Evolutionary conservation across 2,797 vertebrate species (phyloP), one percentile per base, ranked within the genome.

Genomic region (Melanogrammus aeglefinus): DNA sequence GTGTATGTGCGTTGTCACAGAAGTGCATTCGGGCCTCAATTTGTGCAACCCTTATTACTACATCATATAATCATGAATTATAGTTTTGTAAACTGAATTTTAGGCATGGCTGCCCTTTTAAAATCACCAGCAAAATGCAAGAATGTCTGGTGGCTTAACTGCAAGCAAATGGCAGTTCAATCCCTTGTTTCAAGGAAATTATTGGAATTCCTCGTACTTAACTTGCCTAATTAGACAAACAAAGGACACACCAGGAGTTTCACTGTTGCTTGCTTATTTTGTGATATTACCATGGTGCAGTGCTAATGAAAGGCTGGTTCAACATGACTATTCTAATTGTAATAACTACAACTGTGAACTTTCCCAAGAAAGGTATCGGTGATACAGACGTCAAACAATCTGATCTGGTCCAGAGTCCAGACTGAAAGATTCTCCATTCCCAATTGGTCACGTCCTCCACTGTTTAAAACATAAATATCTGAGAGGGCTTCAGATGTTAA

Each of bases 161-260:
- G 69, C 79, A 89, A 66, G 84, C 85, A 86, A 80, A 78, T 75
- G 86, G 86, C 81, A 83, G 76, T 83, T 88, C 81, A 79, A 79
- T 84, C 79, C 80, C 79, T 88, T 88, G n/a, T 21, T 88, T 81
- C 77, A 77, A 86, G 84, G 82, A 93, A 91, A 92, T 91, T 41
- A 87, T 89, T 93, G 86, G 88, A 92, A 93, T 93, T 91, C 90
- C 87, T 85, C 71, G 39, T 88, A 84, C 89, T 87, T 92, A 89
- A 88, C 86, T 81, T 84, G 83, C 79, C 85, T 91, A 88, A 90
- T 91, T 79, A 87, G 87, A 33, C 82, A 72, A 85, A 89, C 24
- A 83, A 80, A 82, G 79, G 76, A 83, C 86, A 73, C 74, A 80
- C 47, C 70, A 57, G 69, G 2, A 7, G 73, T 82, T 85, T 84